Evolutionary conservation across 2,888 invertebrate genomes (phyloP).

Genomic region (Drosophila tripunctata): DNA sequence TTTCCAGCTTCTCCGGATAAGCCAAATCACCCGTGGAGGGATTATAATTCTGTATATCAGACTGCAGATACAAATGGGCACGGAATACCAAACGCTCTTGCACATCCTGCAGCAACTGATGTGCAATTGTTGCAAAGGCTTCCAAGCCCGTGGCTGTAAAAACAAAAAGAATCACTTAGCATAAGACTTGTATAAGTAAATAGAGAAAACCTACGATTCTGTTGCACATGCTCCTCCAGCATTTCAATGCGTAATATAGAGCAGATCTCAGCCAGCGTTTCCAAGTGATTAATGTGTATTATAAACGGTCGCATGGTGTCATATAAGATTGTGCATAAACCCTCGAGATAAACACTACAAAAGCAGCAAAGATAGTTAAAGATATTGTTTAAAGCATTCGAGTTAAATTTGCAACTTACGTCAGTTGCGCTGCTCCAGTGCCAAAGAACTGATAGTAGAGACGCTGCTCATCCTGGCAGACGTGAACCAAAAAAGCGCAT

Average conservation of each 20-base stretch:
- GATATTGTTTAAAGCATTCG: background rate
- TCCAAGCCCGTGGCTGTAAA: slow-evolving; percentile 87
- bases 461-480: slow-evolving; percentile 97
- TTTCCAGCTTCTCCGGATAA: slow-evolving; percentile 98
- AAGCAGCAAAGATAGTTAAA: background rate
- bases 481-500: slow-evolving; percentile 95
- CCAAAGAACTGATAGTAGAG: slow-evolving; percentile 96
- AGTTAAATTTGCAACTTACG: slow-evolving; percentile 85
- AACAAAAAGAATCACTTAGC: background rate
- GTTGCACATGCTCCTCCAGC: slow-evolving; percentile 94
- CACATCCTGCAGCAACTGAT: slow-evolving; percentile 95
- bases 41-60: slow-evolving; percentile 94
- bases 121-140: slow-evolving; percentile 91
- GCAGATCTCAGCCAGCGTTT: slow-evolving; percentile 98
- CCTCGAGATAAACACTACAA: slow-evolving; percentile 90
- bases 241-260: slow-evolving; percentile 96
- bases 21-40: slow-evolving; percentile 98
- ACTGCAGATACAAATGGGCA: slow-evolving; percentile 95
- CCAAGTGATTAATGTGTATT: slow-evolving; percentile 98
- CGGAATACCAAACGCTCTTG: slow-evolving; percentile 98
- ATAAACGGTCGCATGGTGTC: slow-evolving; percentile 96
- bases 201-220: slow-evolving; percentile 87
- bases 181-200: background rate
- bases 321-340: slow-evolving; percentile 94
- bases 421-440: slow-evolving; percentile 87